A percentile compares a stretch with the other conserved stretches of the same genome.
phyloP scores from a whole-genome alignment of 2,888 invertebrate species.

The Sphinx pinastri region DNA sequence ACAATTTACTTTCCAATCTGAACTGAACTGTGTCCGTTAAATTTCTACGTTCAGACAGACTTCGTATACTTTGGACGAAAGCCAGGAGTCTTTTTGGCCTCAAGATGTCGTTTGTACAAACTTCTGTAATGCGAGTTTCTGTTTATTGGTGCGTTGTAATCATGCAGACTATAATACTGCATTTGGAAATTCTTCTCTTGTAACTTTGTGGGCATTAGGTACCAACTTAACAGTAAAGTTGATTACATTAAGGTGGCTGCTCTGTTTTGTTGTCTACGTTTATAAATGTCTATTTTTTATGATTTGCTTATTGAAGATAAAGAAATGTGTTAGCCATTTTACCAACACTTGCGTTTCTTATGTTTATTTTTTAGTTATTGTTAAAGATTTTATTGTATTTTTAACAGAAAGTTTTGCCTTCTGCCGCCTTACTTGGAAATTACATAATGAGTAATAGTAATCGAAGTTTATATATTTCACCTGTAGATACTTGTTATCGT shows the following conservation, averaged over 20 bases:
- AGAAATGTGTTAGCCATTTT: too few species aligned
- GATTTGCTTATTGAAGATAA: background rate
- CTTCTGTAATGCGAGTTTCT: slow-evolving; percentile 63
- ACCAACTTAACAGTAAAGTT: background rate
- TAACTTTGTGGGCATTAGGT: background rate
- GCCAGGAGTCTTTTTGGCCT: slow-evolving; percentile 82
- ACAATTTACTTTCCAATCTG: slow-evolving; percentile 28
- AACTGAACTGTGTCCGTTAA: slow-evolving; percentile 51
- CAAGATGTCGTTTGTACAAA: slow-evolving; percentile 76
- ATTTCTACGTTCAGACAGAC: slow-evolving; percentile 57
- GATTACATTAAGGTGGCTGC: slow-evolving; percentile 13
- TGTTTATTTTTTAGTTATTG: too few species aligned
- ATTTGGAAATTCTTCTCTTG: slow-evolving; percentile 26
- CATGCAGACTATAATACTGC: slow-evolving; percentile 32
- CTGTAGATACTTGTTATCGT: too few species aligned
- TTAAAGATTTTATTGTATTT: too few species aligned
- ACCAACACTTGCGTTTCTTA: too few species aligned
- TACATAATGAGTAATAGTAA: too few species aligned
- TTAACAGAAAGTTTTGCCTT: too few species aligned
- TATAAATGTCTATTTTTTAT: background rate
- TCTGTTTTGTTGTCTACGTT: background rate
- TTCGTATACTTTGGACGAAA: slow-evolving; percentile 71
- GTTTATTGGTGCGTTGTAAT: slow-evolving; percentile 58
- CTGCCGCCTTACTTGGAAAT: too few species aligned
- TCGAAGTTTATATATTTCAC: too few species aligned